Conservation (phyloP, 2,797 vertebrate species). For the Ptychobarbus kaznakovi region DNA sequence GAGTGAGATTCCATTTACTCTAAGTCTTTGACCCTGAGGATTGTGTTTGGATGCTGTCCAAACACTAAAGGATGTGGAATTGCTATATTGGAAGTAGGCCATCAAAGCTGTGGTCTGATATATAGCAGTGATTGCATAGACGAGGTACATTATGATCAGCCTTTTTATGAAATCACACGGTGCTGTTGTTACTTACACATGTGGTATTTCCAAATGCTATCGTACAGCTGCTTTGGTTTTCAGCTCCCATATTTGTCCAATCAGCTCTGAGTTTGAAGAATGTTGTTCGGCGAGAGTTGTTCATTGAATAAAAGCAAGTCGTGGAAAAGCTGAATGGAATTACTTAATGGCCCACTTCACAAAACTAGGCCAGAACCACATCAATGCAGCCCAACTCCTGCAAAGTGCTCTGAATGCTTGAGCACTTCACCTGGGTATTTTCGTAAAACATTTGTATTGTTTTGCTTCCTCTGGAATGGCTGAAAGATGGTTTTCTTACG, state of each 20-base stretch:
- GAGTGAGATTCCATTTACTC: slow-evolving; percentile 21
- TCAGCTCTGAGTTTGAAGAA: slow-evolving; percentile 12
- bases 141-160: slow-evolving; percentile 2
- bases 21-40: slow-evolving; percentile 38
- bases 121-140: slow-evolving; percentile 8
- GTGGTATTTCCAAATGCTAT: not conserved
- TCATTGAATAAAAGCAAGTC: slow-evolving; percentile 24
- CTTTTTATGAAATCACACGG: not conserved
- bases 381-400: not conserved
- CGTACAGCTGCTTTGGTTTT: not conserved
- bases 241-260: not conserved
- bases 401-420: not conserved
- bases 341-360: slow-evolving; percentile 19
- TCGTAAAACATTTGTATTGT: not conserved
- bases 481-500: not conserved
- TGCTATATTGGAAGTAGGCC: slow-evolving; percentile 14
- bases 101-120: slow-evolving; percentile 21
- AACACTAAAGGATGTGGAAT: slow-evolving; percentile 36
- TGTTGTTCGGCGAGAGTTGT: slow-evolving; percentile 5
- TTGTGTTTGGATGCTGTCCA: slow-evolving; percentile 39
- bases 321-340: slow-evolving; percentile 43
- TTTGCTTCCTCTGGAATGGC: not conserved
- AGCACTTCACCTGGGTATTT: not conserved
- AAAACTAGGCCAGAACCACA: slow-evolving; percentile 27
- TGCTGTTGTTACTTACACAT: not conserved